A percentile compares a stretch with the other conserved stretches of the same genome.
Evolutionary conservation across 2,797 vertebrate species (phyloP).

Genomic region (Thamnophis elegans): DNA sequence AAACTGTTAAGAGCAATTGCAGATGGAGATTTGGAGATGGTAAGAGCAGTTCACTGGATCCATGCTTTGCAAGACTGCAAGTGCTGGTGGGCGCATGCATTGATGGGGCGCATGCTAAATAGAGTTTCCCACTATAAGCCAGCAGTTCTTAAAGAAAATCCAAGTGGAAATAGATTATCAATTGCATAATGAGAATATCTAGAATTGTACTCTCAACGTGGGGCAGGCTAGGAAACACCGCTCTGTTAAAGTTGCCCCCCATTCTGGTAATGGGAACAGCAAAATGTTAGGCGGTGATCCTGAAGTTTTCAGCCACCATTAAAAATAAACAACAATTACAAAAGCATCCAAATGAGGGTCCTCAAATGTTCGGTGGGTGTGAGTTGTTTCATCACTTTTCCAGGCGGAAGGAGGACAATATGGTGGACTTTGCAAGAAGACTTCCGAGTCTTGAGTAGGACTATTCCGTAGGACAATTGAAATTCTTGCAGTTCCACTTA

Average conservation of each 20-base stretch:
- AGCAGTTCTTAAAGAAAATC: background rate
- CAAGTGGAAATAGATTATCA: background rate
- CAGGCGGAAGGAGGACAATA: background rate
- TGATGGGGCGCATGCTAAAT: background rate
- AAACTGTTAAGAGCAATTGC: constrained; percentile 91
- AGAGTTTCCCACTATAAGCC: background rate
- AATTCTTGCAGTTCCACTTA: background rate
- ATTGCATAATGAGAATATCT: background rate
- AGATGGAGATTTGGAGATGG: constrained; percentile 96
- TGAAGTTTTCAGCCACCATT: background rate
- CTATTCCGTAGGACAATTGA: background rate
- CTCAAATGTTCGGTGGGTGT: background rate
- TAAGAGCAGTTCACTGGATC: constrained; percentile 66
- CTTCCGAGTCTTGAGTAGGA: background rate
- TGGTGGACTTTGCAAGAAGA: background rate
- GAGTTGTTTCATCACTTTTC: background rate
- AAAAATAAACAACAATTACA: background rate
- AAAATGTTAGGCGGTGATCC: background rate
- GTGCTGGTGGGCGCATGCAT: no score
- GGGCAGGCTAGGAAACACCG: background rate
- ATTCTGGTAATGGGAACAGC: background rate
- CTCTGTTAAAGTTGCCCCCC: background rate
- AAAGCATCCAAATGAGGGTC: background rate
- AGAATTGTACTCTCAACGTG: background rate
- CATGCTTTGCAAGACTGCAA: background rate